Evolutionary conservation across 2,113 vertebrate genomes (phyloP).

Genomic region (Gobiocypris rarus): DNA sequence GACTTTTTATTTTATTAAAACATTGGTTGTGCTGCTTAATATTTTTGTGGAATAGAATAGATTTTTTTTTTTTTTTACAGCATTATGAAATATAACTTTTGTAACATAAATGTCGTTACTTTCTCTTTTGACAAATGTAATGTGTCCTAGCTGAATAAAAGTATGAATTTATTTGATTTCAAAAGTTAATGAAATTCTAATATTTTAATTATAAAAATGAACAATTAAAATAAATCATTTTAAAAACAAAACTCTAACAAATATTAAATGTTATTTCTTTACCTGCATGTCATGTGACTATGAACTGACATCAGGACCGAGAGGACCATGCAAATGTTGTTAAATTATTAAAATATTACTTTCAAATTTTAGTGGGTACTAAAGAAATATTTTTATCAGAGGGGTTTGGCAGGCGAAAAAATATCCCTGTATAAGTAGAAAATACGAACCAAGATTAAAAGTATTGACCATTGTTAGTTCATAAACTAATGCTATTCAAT

Average conservation of each 20-base stretch:
- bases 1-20: too few relatives aligned
- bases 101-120: not conserved
- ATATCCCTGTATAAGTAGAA: not conserved
- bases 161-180: not conserved
- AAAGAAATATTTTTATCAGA: not conserved
- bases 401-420: not conserved
- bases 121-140: not conserved
- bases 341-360: not conserved
- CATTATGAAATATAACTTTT: too few relatives aligned
- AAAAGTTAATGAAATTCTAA: too few relatives aligned
- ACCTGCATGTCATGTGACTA: not conserved
- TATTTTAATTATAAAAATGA: not conserved
- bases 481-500: too few relatives aligned
- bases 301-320: not conserved
- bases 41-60: not conserved
- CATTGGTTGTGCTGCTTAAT: not conserved
- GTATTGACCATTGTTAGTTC: not conserved
- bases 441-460: not conserved
- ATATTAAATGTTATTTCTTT: not conserved
- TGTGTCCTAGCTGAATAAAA: not conserved
- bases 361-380: not conserved
- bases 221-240: not conserved
- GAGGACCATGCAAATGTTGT: not conserved
- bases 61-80: too few relatives aligned
- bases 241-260: not conserved